A percentile compares a stretch with the other conserved stretches of the same genome.
These are phyloP conservation scores for human (Homo sapiens) DNA, from an alignment of 2,113 vertebrate genomes.

Conservation along the genomic window DNA sequence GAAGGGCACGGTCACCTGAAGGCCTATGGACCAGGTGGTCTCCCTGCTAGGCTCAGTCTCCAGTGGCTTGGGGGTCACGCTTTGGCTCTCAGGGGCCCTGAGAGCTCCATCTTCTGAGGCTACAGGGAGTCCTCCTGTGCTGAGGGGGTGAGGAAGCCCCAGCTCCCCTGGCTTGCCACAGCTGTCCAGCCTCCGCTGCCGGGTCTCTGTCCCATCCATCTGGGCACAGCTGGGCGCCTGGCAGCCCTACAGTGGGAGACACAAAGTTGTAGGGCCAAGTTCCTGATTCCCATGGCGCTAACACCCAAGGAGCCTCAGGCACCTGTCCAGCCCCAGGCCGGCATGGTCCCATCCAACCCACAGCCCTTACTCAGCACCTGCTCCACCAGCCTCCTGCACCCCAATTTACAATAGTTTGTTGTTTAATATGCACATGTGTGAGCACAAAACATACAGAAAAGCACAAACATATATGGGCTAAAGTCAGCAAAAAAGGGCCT, in stretches of 20 bases:
- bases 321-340: neutral
- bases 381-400: neutral
- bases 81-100: conserved; percentile 75
- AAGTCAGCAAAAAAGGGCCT: neutral
- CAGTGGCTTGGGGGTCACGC: conserved; percentile 61
- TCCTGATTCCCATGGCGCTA: rapidly evolving
- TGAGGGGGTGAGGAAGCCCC: conserved; percentile 79
- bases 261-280: neutral
- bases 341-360: neutral
- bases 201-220: conserved; percentile 91
- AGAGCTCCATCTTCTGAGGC: conserved; percentile 77
- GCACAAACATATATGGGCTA: neutral
- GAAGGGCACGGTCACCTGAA: conserved; percentile 90
- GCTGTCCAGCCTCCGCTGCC: conserved; percentile 88
- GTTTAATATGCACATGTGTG: neutral
- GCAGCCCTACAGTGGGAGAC: conserved; percentile 11
- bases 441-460: neutral
- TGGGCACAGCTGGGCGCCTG: conserved; percentile 43
- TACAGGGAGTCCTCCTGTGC: conserved; percentile 74
- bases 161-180: conserved; percentile 83
- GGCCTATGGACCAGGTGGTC: conserved; percentile 82
- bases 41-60: conserved; percentile 85
- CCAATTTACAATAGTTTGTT: neutral
- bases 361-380: neutral
- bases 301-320: neutral